A percentile compares a stretch with the other conserved stretches of the same genome.
Evolutionary conservation across 2,113 vertebrate genomes (phyloP).

Genomic region (Sorex araneus): DNA sequence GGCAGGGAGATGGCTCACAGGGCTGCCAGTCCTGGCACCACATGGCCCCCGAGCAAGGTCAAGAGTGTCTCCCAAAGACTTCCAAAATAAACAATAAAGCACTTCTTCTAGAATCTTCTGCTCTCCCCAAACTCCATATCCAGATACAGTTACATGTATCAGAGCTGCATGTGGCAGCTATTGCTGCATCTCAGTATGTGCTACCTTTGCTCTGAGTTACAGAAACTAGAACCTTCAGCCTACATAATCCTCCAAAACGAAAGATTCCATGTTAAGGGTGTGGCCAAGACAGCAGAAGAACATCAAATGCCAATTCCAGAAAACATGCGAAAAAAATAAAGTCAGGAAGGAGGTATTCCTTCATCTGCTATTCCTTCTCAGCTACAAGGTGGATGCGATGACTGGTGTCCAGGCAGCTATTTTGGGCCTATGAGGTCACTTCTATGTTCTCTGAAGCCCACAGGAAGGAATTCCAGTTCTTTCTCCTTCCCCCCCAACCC

Average conservation of each 20-base stretch:
- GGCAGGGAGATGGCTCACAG: too few species aligned
- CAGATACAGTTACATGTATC: not conserved
- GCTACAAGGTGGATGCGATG: not conserved
- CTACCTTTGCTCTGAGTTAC: not conserved
- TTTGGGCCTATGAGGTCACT: not conserved
- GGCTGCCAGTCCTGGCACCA: too few species aligned
- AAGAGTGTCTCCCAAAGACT: too few species aligned
- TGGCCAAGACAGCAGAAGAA: not conserved
- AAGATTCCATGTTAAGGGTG: not conserved
- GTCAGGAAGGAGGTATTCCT: not conserved
- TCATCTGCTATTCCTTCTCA: slow-evolving; percentile 5
- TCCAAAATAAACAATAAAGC: not conserved
- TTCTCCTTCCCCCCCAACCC: too few species aligned
- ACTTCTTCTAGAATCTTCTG: slow-evolving; percentile 2
- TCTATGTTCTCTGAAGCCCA: too few species aligned
- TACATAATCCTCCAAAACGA: not conserved
- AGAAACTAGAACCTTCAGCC: slow-evolving; percentile 37
- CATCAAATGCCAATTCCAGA: too few species aligned
- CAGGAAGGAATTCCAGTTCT: too few species aligned
- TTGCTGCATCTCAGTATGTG: not conserved
- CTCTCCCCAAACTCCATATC: not conserved
- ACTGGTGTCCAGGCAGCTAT: not conserved
- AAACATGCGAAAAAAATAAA: too few species aligned
- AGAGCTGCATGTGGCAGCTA: not conserved
- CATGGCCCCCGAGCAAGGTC: too few species aligned